Conservation (phyloP, 2,888 invertebrate genomes). For the Alloscopus bannaensis region DNA sequence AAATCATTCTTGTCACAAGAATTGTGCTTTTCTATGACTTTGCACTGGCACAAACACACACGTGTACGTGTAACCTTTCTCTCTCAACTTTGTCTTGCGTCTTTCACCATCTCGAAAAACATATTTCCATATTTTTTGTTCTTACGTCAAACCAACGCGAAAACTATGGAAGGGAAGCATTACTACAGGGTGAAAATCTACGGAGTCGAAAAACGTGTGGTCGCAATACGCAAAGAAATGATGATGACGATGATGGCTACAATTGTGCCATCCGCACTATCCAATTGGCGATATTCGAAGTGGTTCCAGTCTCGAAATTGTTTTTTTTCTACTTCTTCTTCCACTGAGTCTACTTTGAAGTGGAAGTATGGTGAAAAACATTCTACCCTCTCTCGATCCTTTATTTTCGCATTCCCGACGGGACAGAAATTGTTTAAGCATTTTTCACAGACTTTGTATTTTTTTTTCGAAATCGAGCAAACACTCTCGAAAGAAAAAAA, state of each 20-base stretch:
- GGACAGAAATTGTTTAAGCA: conserved; percentile 27
- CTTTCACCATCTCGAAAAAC: neutral
- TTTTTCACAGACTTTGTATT: conserved; percentile 14
- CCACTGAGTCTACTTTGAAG: conserved; percentile 12
- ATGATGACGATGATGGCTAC: no score
- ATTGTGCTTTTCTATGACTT: no score
- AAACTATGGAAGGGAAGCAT: neutral
- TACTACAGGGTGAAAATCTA: neutral
- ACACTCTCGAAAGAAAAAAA: no score
- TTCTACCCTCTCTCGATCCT: no score
- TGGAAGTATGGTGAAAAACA: neutral
- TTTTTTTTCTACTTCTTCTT: conserved; percentile 26
- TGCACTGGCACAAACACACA: no score
- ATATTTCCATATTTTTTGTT: no score
- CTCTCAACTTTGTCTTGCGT: no score
- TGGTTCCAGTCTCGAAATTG: conserved; percentile 25
- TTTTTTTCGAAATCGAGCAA: neutral
- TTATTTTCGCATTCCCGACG: conserved; percentile 27
- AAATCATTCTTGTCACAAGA: no score
- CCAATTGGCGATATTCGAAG: neutral
- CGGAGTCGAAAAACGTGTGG: neutral
- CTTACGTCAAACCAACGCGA: no score
- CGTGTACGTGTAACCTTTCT: no score
- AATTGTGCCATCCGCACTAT: conserved; percentile 37
- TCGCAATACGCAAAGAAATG: neutral